Percentiles rank a stretch among this genome's conserved stretches.
These are phyloP conservation scores for Sturnus vulgaris DNA, from an alignment of 2,113 vertebrate genomes.

Conservation along the genomic window DNA sequence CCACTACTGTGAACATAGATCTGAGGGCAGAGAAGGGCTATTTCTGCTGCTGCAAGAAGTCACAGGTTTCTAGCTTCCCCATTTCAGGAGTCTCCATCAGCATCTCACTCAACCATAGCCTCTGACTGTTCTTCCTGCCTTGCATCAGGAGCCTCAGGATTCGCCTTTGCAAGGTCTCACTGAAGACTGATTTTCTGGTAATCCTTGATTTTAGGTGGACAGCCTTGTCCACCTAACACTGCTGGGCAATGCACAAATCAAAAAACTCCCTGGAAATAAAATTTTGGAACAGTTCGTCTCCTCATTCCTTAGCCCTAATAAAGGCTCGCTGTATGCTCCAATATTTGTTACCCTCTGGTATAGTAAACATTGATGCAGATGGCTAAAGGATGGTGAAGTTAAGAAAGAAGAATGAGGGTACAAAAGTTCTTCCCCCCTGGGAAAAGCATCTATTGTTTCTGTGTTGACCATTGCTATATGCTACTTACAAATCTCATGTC, in stretches of 20 bases:
- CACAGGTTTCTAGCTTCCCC: not conserved
- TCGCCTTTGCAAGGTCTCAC: not conserved
- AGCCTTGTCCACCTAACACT: not conserved
- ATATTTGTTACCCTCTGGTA: not conserved
- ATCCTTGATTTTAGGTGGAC: not conserved
- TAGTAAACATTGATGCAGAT: not conserved
- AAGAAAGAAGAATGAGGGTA: not conserved
- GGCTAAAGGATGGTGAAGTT: not conserved
- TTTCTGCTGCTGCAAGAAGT: not conserved
- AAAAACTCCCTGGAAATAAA: not conserved
- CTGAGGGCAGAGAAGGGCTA: not conserved
- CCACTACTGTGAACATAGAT: not conserved
- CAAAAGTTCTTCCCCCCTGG: not conserved
- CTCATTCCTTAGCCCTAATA: not conserved
- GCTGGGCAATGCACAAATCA: not conserved
- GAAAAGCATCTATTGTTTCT: not conserved
- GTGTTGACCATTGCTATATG: not conserved
- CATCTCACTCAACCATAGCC: not conserved
- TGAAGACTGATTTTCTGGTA: not conserved
- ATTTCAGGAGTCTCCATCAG: not conserved
- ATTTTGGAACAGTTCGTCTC: not conserved
- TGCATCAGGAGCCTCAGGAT: not conserved
- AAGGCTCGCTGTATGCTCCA: fast-evolving
- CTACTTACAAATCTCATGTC: not conserved
- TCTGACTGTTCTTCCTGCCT: not conserved